Evolutionary conservation across 2,888 invertebrate genomes (phyloP), one percentile per base, ranked within the genome.

Genomic region (Eupithecia pulchellata): DNA sequence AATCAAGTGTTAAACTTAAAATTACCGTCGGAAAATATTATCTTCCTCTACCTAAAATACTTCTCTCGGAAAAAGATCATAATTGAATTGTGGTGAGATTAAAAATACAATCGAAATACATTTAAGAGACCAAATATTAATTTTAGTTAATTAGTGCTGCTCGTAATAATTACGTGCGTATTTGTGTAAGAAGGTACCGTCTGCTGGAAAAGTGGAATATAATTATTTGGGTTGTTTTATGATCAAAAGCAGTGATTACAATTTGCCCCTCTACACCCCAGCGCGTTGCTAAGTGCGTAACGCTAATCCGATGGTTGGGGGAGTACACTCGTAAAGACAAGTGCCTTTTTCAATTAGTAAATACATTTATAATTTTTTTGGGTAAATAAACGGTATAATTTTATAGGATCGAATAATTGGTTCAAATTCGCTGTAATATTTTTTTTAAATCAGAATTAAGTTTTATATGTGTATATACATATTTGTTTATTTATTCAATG

Each of bases 251-350:
- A 73, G 69, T 69, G 69, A 73, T 73, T 68, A 70, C 57, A 68
- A 64, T 69, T 64, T 62, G 42, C 75, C 71, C 42, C 71, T 66
- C 77, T 75, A 63, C 77, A 74, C 76, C 74, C 79, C 84, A 82
- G 84, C 84, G 81, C 79, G 58, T 60, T 78, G 82, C 87, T 88
- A 86, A 89, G 87, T 89, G 88, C 87, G 85, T 83, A 77, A 77
- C 82, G 82, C 83, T 82, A 88, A 88, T 88, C 87, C 86, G 85
- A 77, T 71, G 71, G 71, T 71, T 73, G 68, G 64, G 71, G 73
- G 60, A 70, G 84, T 84, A 89, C 83, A 75, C 30, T 75, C 77
- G 69, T 1, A 11, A 4, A 67, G 66, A 74, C 64, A 84, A 84
- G 71, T 81, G 76, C 58, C 79, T 14, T 64, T 11, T 47, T 6